These are phyloP conservation scores for Eospalax fontanierii DNA, from an alignment of 2,797 vertebrate genomes.

Conservation along the genomic window DNA sequence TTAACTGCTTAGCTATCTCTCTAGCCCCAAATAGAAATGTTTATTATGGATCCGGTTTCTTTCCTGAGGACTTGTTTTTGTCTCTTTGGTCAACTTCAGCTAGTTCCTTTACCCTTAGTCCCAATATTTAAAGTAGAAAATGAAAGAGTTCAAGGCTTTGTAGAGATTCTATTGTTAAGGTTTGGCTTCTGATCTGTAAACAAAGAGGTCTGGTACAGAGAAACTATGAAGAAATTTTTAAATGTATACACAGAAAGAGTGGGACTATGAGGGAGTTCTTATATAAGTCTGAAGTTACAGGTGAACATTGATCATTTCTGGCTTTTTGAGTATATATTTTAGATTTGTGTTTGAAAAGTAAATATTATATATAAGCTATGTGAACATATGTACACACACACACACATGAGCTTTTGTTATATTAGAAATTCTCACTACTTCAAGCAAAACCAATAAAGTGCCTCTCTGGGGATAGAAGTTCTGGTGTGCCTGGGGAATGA, in stretches of 20 bases:
- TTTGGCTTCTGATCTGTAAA: neutral
- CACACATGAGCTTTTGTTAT: neutral
- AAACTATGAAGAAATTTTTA: neutral
- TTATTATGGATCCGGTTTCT: neutral
- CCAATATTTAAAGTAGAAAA: neutral
- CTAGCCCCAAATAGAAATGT: neutral
- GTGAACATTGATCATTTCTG: slow-evolving; percentile 30
- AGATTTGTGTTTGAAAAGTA: slow-evolving; percentile 15
- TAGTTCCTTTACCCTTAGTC: neutral
- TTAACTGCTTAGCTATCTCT: too few species aligned
- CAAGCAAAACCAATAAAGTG: slow-evolving; percentile 48
- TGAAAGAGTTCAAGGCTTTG: slow-evolving; percentile 32
- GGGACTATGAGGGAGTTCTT: neutral
- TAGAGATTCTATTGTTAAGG: neutral
- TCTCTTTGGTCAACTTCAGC: neutral
- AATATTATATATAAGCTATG: neutral
- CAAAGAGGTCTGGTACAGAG: neutral
- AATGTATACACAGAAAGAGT: neutral
- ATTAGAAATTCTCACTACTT: slow-evolving; percentile 37
- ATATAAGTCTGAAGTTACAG: slow-evolving; percentile 15
- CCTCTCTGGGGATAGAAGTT: neutral
- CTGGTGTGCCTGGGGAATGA: neutral
- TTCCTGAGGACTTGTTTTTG: slow-evolving; percentile 14
- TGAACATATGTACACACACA: too few species aligned
- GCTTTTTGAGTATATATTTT: slow-evolving; percentile 33